phyloP scores from a whole-genome alignment of 2,113 vertebrate species.

The Takifugu flavidus region DNA sequence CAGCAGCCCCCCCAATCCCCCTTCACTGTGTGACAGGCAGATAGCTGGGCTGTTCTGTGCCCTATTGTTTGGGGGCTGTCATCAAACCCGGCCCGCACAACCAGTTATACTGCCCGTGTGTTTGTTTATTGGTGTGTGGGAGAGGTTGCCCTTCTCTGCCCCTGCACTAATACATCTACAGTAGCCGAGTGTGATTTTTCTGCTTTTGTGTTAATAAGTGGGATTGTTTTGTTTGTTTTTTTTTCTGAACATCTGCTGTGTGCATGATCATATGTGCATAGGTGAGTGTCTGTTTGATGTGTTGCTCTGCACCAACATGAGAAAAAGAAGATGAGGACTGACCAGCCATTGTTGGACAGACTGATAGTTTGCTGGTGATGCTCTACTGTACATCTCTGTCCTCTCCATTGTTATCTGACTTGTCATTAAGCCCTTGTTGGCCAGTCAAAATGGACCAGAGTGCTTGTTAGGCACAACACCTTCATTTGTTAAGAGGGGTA shows the following conservation, averaged over 20 bases:
- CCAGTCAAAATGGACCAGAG: conserved; percentile 63
- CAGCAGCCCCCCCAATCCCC: conserved; percentile 49
- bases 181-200: conserved; percentile 10
- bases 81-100: conserved; percentile 66
- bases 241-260: not conserved
- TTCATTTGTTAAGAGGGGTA: conserved; percentile 55
- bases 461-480: conserved; percentile 56
- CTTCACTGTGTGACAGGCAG: conserved; percentile 73
- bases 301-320: conserved; percentile 34
- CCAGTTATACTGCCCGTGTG: conserved; percentile 55
- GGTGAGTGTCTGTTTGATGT: conserved; percentile 37
- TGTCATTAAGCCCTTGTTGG: conserved; percentile 73
- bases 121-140: conserved; percentile 8
- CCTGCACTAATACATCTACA: conserved; percentile 15
- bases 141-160: conserved; percentile 41
- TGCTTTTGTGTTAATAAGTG: not conserved
- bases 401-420: conserved; percentile 66
- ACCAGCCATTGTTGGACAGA: conserved; percentile 60
- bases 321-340: conserved; percentile 44
- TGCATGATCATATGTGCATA: conserved; percentile 8
- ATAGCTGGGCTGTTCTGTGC: conserved; percentile 69
- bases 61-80: conserved; percentile 70
- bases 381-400: conserved; percentile 52
- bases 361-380: conserved; percentile 50
- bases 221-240: not conserved